Conservation (phyloP, 2,888 invertebrate species). For the Pogonocherus hispidulus region DNA sequence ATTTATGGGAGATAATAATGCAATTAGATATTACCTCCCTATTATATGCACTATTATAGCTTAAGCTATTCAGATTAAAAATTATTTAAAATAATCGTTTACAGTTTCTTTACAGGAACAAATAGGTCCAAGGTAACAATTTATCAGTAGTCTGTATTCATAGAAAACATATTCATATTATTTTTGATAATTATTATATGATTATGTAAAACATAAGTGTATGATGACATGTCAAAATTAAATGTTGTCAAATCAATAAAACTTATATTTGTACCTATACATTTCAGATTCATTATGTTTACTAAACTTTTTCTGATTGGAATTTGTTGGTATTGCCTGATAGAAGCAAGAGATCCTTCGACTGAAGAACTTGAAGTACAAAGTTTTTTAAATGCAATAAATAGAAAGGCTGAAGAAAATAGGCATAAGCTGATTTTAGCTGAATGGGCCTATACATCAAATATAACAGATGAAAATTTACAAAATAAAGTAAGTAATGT, state of each 20-base stretch:
- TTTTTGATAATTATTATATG: too few species aligned
- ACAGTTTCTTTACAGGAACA: too few species aligned
- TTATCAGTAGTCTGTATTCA: too few species aligned
- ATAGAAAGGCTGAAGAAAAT: conserved; percentile 73
- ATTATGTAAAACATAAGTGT: too few species aligned
- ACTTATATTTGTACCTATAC: neutral
- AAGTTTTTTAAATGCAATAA: conserved; percentile 75
- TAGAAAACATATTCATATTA: too few species aligned
- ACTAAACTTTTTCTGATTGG: conserved; percentile 26
- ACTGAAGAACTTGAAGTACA: conserved; percentile 73
- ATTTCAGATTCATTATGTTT: conserved; percentile 36
- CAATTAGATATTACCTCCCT: too few species aligned
- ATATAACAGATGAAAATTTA: conserved; percentile 82
- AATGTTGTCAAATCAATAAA: neutral
- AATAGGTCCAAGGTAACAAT: too few species aligned
- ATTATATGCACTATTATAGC: too few species aligned
- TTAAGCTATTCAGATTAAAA: too few species aligned
- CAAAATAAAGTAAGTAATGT: conserved; percentile 68
- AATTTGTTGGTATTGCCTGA: conserved; percentile 23
- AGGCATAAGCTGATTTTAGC: conserved; percentile 75
- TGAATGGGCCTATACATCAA: conserved; percentile 83
- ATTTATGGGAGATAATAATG: too few species aligned
- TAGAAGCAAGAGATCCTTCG: conserved; percentile 57
- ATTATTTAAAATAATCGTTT: too few species aligned
- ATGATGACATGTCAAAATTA: neutral